Base-by-base conservation (phyloP, 2,797 vertebrate genomes). In the Pempheris klunzingeri region DNA sequence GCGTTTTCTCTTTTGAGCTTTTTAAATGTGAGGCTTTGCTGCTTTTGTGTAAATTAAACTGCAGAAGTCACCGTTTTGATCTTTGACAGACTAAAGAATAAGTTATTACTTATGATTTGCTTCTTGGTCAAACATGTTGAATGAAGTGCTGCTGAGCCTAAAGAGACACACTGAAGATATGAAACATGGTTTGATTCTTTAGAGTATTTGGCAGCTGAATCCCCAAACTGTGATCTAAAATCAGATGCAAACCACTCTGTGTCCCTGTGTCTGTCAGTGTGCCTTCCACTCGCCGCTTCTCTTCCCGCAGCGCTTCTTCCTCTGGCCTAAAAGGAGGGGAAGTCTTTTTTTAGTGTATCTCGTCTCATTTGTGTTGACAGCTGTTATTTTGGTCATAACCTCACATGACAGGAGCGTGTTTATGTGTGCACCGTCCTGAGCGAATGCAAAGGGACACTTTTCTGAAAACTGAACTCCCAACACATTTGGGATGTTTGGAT, bases 401-500 rank as follows among this genome's bases (percentile, higher is more conserved):
- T 81, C 70, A 62, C 62, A 69, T 47, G 50, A 74, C 44, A 49
- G 34, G 46, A 68, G 34, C 12, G 0, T 79, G 78, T 77, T 79
- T 82, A 72, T 67, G 14, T 39, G n/a, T 11, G 55, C 9, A 3
- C 38, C 24, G 11, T 80, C 66, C n/a, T 77, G 28, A 36, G 18
- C 26, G 52, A 85, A 80, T 32, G 30, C 30, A 67, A 67, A 38
- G 39, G 30, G 59, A 76, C 39, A 41, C 36, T 81, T 80, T 55
- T 79, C 17, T 47, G 61, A 82, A 80, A 80, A 38, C 71, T 47
- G 13, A 79, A 58, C 58, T 77, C 67, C 26, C 34, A 65, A 47
- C 68, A 71, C 65, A 53, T 81, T 74, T 28, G 28, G 38, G 70
- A 71, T 78, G 76, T 85, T 85, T 84, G 77, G 71, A 72, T 88